These are phyloP conservation scores for Cheiracanthium punctorium DNA, from an alignment of 2,888 invertebrate species.

Conservation along the genomic window DNA sequence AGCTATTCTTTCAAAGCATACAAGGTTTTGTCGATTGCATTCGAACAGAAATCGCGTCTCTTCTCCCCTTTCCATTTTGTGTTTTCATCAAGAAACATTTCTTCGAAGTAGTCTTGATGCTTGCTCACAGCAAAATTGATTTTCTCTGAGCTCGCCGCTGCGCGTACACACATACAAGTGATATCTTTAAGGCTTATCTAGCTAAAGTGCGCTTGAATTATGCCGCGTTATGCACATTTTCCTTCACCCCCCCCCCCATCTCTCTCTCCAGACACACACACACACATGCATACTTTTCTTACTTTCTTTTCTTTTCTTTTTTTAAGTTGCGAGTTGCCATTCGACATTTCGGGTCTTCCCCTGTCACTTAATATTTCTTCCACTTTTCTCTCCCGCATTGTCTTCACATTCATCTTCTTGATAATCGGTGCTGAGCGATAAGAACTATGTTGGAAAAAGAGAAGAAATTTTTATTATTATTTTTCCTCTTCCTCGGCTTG, in stretches of 20 bases:
- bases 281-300: too few relatives aligned
- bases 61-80: too few relatives aligned
- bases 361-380: constrained; percentile 15
- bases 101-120: too few relatives aligned
- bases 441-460: constrained; percentile 37
- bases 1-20: too few relatives aligned
- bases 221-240: background rate
- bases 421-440: constrained; percentile 15
- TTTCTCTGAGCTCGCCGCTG: too few relatives aligned
- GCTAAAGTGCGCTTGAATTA: background rate
- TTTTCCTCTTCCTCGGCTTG: background rate
- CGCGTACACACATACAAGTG: too few relatives aligned
- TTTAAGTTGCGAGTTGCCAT: background rate
- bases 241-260: background rate
- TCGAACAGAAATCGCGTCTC: too few relatives aligned
- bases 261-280: too few relatives aligned
- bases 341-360: constrained; percentile 39
- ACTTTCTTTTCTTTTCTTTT: background rate
- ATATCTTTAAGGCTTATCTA: too few relatives aligned
- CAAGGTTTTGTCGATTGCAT: too few relatives aligned
- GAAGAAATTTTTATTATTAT: background rate
- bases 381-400: constrained; percentile 17
- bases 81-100: too few relatives aligned
- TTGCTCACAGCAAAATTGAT: too few relatives aligned
- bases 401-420: constrained; percentile 20